Percentiles rank a stretch among this genome's conserved stretches.
Conservation (phyloP, 2,888 invertebrate species). For the Oligia strigilis region DNA sequence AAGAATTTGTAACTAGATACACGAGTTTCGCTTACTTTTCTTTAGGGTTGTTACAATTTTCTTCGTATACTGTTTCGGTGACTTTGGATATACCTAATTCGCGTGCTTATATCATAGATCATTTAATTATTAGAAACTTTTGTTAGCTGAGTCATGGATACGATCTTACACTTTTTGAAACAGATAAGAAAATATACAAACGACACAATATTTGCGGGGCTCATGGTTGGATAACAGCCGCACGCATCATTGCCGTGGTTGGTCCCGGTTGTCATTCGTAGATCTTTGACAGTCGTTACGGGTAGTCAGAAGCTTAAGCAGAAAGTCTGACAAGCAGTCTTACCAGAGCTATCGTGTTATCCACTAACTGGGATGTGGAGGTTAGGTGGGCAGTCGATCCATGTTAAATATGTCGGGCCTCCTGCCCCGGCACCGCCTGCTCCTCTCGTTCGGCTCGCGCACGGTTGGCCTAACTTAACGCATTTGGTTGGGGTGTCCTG, state of each 20-base stretch:
- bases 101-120: no score
- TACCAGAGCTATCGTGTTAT: background rate
- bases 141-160: background rate
- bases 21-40: background rate
- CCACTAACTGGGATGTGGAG: no score
- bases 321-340: background rate
- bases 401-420: no score
- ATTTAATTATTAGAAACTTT: background rate
- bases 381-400: no score
- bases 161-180: background rate
- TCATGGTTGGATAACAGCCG: background rate
- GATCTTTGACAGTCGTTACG: background rate
- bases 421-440: no score
- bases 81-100: background rate
- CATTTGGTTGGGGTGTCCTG: no score
- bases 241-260: background rate
- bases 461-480: no score
- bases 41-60: background rate
- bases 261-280: background rate
- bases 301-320: background rate
- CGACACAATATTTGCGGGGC: background rate
- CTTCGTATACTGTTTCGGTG: background rate
- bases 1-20: conserved; percentile 43
- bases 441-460: no score
- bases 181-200: background rate